Evolutionary conservation across 2,797 vertebrate genomes (phyloP), one percentile per base, ranked within the genome.

Genomic region (Nyctibius grandis): DNA sequence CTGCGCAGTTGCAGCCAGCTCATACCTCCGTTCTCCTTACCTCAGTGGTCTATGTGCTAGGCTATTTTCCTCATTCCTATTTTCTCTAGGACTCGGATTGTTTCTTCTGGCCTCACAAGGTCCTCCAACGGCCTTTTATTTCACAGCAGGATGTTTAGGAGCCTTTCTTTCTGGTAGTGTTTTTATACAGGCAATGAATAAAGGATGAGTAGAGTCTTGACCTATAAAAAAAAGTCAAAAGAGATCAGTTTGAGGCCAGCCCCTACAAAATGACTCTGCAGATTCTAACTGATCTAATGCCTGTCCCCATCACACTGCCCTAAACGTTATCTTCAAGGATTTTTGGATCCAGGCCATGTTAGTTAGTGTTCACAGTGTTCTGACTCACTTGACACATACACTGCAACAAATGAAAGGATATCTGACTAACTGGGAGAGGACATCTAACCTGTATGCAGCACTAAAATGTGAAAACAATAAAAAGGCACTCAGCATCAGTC

Each of bases 311-410:
- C 36, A 67, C 38, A 63, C 56, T 83, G 53, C 65, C 86, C 70
- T 89, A 68, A 88, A 84, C 83, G 91, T 92, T 95, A 7, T 90
- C 85, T 57, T 94, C 59, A 94, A 94, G 67, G 70, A 87, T 79
- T 95, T 93, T 53, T 89, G 91, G 94, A 91, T 82, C 51, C 67
- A 70, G 70, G 80, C 93, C 85, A 77, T 17, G 15, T 69, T 93
- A 82, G 75, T 95, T 93, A 87, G 64, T 56, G 95, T 94, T 91
- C 85, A 50, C 1, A 50, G 67, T 59, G 72, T 82, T 89, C 93
- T 96, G 94, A 80, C 80, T 96, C 84, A 85, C 61, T 93, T 93
- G 85, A 96, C 68, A 88, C 48, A 45, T 12, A 67, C 76, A 47
- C 64, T 93, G 90, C 83, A 95, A 80, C 80, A 91, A 86, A 78